Base-by-base conservation (phyloP, 2,113 vertebrate genomes). In the Sebastes fasciatus region DNA sequence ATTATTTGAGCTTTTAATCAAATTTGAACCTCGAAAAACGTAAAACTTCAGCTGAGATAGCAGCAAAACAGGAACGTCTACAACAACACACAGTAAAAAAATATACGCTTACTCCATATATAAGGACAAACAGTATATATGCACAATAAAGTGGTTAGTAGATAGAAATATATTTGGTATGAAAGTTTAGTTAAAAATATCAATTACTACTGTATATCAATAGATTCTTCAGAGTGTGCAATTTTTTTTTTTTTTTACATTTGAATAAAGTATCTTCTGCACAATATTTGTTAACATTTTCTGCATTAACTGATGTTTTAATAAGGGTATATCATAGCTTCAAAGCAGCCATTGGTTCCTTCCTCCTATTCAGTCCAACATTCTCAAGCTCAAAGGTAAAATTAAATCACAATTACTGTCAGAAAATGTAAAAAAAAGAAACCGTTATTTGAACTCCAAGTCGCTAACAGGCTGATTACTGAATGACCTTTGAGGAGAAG, bases 111-210 rank as follows among this genome's bases (percentile, higher is more conserved):
- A 62, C 52, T 60, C 23, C 58, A 81, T 42, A 68, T 48, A 75
- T 40, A 48, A 84, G 60, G 77, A 65, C 48, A 40, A 13, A 90
- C 87, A 92, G 91, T 95, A 86, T 83, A 74, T 88, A 79, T 71
- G 87, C 76, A 93, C 94, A 88, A 77, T 75, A 86, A 82, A 91
- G 87, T 90, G 91, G 82, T 94, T 93, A 91, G 87, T 88, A 77
- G 43, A 84, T 81, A 73, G 63, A 63, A 49, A 83, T 74, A 80
- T 77, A 87, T 88, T 86, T 89, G 63, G 76, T 88, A 88, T 84
- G 60, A 86, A 85, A 89, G 67, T 88, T 84, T 45, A 57, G 63
- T 90, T 74, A 64, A 81, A 88, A 92, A 89, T 60, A 86, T 80
- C 16, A 75, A 52, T 72, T 66, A 62, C 9, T 66, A 62, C 9